phyloP scores from a whole-genome alignment of 2,113 vertebrate genomes.

The Neotoma lepida region DNA sequence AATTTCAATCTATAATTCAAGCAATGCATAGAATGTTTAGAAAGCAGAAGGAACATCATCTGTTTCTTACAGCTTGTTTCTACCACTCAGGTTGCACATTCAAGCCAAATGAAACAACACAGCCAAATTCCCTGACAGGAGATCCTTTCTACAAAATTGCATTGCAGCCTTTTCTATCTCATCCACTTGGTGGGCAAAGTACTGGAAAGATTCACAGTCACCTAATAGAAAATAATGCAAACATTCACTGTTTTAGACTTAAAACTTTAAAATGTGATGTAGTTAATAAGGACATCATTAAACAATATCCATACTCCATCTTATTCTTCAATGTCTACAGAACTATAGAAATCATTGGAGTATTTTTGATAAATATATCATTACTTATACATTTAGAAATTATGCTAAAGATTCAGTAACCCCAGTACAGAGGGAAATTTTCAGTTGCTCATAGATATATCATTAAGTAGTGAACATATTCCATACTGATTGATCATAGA shows the following conservation, averaged over 20 bases:
- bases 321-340: not conserved
- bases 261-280: not conserved
- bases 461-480: not conserved
- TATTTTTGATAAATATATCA: not conserved
- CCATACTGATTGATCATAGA: not conserved
- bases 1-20: not conserved
- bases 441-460: not conserved
- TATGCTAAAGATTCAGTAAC: not conserved
- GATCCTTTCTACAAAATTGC: slow-evolving; percentile 22
- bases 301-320: not conserved
- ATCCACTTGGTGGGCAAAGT: not conserved
- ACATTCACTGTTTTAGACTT: not conserved
- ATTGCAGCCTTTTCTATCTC: not conserved
- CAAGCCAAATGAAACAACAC: slow-evolving; percentile 37
- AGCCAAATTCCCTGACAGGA: slow-evolving; percentile 52
- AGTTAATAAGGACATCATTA: not conserved
- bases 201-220: not conserved
- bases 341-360: not conserved
- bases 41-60: slow-evolving; percentile 38
- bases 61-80: slow-evolving; percentile 17
- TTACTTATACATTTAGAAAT: not conserved
- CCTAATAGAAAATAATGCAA: not conserved
- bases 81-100: slow-evolving; percentile 48
- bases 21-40: not conserved
- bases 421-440: not conserved